Evolutionary conservation across 2,113 vertebrate genomes (phyloP).

Genomic region (Coptodon bakossiorum): DNA sequence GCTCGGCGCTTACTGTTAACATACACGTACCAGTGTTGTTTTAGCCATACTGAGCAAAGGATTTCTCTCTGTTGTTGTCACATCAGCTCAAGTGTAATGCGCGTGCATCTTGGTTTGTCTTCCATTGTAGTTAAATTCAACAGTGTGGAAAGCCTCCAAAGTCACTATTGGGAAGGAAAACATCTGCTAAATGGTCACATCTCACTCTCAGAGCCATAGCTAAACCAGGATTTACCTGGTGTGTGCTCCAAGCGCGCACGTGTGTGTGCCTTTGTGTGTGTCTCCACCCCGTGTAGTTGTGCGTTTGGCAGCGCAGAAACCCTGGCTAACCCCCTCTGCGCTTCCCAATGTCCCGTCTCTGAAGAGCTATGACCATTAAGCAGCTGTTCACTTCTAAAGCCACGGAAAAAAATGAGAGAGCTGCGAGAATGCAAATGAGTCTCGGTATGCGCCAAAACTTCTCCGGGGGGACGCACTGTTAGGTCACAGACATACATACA

Average conservation of each 20-base stretch:
- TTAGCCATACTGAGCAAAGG: neutral
- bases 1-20: neutral
- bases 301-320: slow-evolving; percentile 39
- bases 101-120: slow-evolving; percentile 39
- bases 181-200: slow-evolving; percentile 67
- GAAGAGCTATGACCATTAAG: slow-evolving; percentile 73
- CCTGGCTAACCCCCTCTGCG: slow-evolving; percentile 53
- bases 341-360: slow-evolving; percentile 67
- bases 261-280: neutral
- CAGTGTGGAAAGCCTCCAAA: slow-evolving; percentile 55
- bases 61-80: slow-evolving; percentile 23
- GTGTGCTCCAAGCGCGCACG: neutral
- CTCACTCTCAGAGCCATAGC: slow-evolving; percentile 32
- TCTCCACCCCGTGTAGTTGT: neutral
- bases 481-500: slow-evolving; percentile 43
- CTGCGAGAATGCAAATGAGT: slow-evolving; percentile 67
- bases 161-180: slow-evolving; percentile 52
- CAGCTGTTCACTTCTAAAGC: slow-evolving; percentile 69
- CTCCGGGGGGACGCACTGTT: slow-evolving; percentile 55
- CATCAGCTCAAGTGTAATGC: slow-evolving; percentile 26
- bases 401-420: slow-evolving; percentile 47
- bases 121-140: slow-evolving; percentile 57
- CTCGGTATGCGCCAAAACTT: slow-evolving; percentile 54
- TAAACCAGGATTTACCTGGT: slow-evolving; percentile 50
- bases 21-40: neutral